Evolutionary conservation across 2,888 invertebrate species (phyloP), one percentile per base, ranked within the genome.

Genomic region (Athalia cordata): DNA sequence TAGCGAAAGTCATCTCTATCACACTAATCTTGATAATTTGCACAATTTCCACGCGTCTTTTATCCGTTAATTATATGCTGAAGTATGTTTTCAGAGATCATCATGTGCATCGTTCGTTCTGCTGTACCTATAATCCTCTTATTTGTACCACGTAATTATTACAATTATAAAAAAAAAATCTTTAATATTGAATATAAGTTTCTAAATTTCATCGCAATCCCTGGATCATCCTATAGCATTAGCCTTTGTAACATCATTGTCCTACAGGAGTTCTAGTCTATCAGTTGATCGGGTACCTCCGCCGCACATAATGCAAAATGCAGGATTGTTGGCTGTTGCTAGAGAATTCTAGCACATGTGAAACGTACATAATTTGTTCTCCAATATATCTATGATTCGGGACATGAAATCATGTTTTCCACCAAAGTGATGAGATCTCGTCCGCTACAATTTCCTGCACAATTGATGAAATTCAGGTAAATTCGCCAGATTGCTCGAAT

Each of bases 381-480:
- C n/a, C n/a, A n/a, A n/a, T n/a, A n/a, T n/a, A n/a, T n/a, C n/a
- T n/a, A n/a, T 6, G 13, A 6, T 15, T 0, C 43, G 7, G 43
- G 11, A 43, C 43, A 11, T 15, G 47, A 59, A 15, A 11, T 77
- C 7, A 86, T 86, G 85, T 80, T 85, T 55, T 76, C 79, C 5
- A 43, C 78, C 13, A 80, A 78, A 74, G 66, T 81, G 3, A 67
- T 85, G 6, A 83, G 81, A 83, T 83, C 77, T 78, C 83, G 83
- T 64, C 49, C 82, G 57, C 66, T 82, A 59, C 77, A 80, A 57
- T 57, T 79, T 80, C 79, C 82, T 67, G 76, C 78, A 11, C 79
- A 80, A 29, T 81, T 84, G 70, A 81, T 82, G 49, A 70, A 80
- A 78, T 78, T 83, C 79, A 86, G 86, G 86, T 86, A 85, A 47